These are phyloP conservation scores for Phaedon cochleariae DNA, from an alignment of 2,888 invertebrate genomes.

Conservation along the genomic window DNA sequence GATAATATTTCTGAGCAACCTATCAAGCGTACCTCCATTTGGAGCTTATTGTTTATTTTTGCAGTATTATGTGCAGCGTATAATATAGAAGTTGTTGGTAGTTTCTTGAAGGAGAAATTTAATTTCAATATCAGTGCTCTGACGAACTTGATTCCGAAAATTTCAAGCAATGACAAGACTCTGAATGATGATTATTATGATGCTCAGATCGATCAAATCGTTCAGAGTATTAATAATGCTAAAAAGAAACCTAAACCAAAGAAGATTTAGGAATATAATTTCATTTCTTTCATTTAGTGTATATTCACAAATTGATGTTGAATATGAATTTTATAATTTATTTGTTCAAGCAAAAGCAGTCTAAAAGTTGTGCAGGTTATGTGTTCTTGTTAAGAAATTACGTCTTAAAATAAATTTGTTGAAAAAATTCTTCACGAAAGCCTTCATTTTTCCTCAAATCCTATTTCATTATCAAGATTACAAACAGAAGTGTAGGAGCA, in stretches of 20 bases:
- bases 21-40: slow-evolving; percentile 78
- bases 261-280: slow-evolving; percentile 50
- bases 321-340: too few species aligned
- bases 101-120: slow-evolving; percentile 62
- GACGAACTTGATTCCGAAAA: slow-evolving; percentile 41
- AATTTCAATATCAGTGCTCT: slow-evolving; percentile 46
- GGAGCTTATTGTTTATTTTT: slow-evolving; percentile 72
- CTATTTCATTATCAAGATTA: too few species aligned
- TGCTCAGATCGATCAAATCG: slow-evolving; percentile 71
- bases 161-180: slow-evolving; percentile 46
- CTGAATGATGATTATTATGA: slow-evolving; percentile 60
- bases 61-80: slow-evolving; percentile 69
- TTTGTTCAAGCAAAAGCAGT: too few species aligned
- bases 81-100: slow-evolving; percentile 69
- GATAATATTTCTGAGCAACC: slow-evolving; percentile 77
- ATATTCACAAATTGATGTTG: too few species aligned
- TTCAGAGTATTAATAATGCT: slow-evolving; percentile 69
- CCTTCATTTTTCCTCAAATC: too few species aligned
- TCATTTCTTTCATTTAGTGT: background rate
- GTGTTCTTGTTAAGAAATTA: too few species aligned
- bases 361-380: too few species aligned
- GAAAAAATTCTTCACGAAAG: too few species aligned
- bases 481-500: too few species aligned
- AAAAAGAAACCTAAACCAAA: slow-evolving; percentile 61
- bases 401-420: too few species aligned